Evolutionary conservation across 1,140 invertebrate species (phyloP).

Genomic region (Caenorhabditis inopinata): DNA sequence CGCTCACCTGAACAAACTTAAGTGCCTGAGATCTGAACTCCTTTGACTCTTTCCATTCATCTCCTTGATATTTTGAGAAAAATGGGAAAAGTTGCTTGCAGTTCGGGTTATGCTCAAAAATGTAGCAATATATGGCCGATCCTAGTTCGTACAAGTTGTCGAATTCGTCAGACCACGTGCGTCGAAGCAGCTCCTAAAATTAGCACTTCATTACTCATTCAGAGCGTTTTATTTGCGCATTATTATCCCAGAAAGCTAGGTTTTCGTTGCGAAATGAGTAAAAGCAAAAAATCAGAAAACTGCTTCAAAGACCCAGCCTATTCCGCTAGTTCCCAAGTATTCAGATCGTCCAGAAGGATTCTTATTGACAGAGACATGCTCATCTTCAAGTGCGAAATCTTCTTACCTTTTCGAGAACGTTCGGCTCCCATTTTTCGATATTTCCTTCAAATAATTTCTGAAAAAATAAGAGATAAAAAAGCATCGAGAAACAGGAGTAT

Average conservation of each 20-base stretch:
- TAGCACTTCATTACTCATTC: not conserved
- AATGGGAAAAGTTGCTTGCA: constrained; percentile 61
- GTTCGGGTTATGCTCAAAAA: constrained; percentile 62
- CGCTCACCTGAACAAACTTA: constrained; percentile 61
- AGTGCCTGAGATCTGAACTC: constrained; percentile 62
- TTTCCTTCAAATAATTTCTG: constrained; percentile 37
- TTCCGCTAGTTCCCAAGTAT: no score
- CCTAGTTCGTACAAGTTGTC: constrained; percentile 65
- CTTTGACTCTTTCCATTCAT: constrained; percentile 53
- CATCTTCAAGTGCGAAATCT: no score
- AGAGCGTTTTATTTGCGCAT: not conserved
- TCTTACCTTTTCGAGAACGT: constrained; percentile 48
- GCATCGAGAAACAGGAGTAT: not conserved
- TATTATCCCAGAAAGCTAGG: no score
- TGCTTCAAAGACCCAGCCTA: no score
- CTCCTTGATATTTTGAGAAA: constrained; percentile 59
- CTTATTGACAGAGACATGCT: no score
- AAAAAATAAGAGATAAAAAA: constrained; percentile 15
- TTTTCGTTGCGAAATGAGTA: no score
- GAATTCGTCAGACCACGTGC: constrained; percentile 65
- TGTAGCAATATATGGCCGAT: constrained; percentile 52
- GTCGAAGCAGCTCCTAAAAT: constrained; percentile 57
- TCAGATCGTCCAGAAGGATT: no score
- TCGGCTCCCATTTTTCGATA: constrained; percentile 53
- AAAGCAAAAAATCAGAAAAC: no score